Evolutionary conservation across 2,113 vertebrate genomes (phyloP).

Genomic region (Actenoides lindsayi): DNA sequence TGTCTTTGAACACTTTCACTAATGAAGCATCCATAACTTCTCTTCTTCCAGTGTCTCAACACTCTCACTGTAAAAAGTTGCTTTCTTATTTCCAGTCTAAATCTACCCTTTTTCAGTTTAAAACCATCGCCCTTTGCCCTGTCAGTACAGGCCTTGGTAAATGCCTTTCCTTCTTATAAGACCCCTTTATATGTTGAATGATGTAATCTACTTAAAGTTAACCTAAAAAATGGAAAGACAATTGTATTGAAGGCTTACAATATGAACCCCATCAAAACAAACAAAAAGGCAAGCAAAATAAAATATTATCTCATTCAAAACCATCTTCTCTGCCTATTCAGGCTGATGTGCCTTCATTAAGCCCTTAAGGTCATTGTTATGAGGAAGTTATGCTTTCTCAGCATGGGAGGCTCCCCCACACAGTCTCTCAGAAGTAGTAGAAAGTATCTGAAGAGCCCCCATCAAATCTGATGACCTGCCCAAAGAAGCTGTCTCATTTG

Average conservation of each 20-base stretch:
- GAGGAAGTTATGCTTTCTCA: not conserved
- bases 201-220: not conserved
- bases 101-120: not conserved
- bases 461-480: not conserved
- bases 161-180: not conserved
- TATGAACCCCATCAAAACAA: not conserved
- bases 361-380: not conserved
- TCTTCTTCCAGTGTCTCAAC: not conserved
- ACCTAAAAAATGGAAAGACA: not conserved
- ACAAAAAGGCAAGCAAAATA: not conserved
- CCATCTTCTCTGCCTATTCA: not conserved
- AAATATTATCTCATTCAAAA: not conserved
- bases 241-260: not conserved
- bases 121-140: not conserved
- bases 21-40: not conserved
- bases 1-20: not conserved
- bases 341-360: not conserved
- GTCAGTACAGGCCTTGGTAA: not conserved
- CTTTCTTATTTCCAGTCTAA: not conserved
- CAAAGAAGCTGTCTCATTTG: not conserved
- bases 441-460: not conserved
- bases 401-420: rapidly evolving
- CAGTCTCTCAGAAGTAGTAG: not conserved
- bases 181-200: not conserved
- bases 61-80: not conserved